Evolutionary conservation across 2,888 invertebrate genomes (phyloP), one percentile per base, ranked within the genome.

Genomic region (Aelia acuminata): DNA sequence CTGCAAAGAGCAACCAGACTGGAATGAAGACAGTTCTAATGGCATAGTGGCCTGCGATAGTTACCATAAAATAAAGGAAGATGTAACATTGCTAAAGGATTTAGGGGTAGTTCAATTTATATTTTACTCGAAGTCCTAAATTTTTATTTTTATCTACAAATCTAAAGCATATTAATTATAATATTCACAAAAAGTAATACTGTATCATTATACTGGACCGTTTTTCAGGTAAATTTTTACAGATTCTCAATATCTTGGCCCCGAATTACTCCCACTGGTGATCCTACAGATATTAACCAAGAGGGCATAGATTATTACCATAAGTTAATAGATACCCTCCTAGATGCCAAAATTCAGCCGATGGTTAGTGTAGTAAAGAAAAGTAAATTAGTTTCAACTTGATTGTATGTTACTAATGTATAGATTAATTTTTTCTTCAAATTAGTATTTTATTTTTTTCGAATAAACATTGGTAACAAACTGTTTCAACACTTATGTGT

Each of bases 41-140:
- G 95, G 94, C 0, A 95, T 95, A 91, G 92, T 94, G 0, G 94
- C 95, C 0, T 94, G 94, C 88, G 95, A 95, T 91, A 94, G 95
- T 50, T 96, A 95, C 92, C 94, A 95, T 91, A 93, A 92, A 89
- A 94, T 94, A 92, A 92, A 93, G 90, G 93, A 94, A n/a, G 96
- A 96, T 90, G 93, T 95, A 0, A 90, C 92, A 70, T 91, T 95
- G 84, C 91, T 96, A 88, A 93, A 92, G 87, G 91, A 93, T 48
- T 91, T 95, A 0, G 94, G 94, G 0, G 93, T 94, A 0, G 89
- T 90, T 90, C n/a, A 22, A 13, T 57, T 57, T 31, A 4, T 4
- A 31, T 70, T 57, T 70, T 35, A 31, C 35, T 70, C 4, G 13
- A 57, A n/a, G 8, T 57, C 4, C 26, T 15, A 26, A 26, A 57